Base-by-base conservation (phyloP, 1,140 invertebrate genomes). In the Parapsyche elsis region DNA sequence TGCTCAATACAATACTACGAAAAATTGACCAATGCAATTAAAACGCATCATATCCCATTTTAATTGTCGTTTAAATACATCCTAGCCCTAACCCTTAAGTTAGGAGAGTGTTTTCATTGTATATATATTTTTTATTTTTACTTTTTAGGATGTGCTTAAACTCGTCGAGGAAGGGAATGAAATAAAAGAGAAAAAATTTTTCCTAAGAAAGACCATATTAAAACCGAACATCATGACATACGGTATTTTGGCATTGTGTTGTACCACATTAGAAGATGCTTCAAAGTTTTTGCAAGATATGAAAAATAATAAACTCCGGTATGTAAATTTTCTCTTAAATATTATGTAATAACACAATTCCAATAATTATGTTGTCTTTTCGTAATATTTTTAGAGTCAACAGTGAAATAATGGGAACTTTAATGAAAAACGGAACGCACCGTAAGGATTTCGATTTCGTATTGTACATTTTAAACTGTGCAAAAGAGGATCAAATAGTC, bases 161-260 rank as follows among this genome's bases (percentile, higher is more conserved):
- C 87, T 93, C 70, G 92, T 98, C 78, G 88, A 90, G 80, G 85
- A 85, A 38, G 86, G 88, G 80, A 84, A 82, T 46, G 85, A 87
- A 84, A 79, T 53, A 71, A 80, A 87, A 71, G 85, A 83, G 77
- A 84, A 82, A 53, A 81, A 84, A 80, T 86, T 85, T 67, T 78
- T 85, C 0, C 85, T 86, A 46, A 87, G 88, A 53, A 90, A 90
- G 67, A 84, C 89, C 9, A 87, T 89, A 75, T 84, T 96, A 14
- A 87, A 88, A 53, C 92, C 94, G 5, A 92, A 97, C 87, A 90
- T 96, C 78, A 89, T 96, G 61, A 97, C 96, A 0, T 98, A 94
- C 90, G 96, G 95, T 30, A 92, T 94, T 0, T 86, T 98, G n/a
- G 94, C 96, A 2, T 84, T 97, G 76, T 90, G 93, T 5, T 98